These are phyloP conservation scores for Ormyrus labotus DNA, from an alignment of 2,888 invertebrate species.

Conservation along the genomic window DNA sequence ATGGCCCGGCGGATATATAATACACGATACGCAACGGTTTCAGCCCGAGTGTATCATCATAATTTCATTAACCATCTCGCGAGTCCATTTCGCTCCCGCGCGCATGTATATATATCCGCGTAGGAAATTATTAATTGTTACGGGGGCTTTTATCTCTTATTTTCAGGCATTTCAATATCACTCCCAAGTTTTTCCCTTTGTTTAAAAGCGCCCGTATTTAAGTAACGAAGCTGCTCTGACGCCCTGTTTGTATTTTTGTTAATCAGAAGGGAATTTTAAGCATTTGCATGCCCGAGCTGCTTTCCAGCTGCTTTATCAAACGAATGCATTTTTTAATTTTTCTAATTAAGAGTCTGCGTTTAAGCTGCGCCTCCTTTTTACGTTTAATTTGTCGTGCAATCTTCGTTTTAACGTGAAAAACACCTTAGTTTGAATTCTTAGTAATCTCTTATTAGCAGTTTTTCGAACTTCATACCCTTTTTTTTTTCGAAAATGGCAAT, in stretches of 20 bases:
- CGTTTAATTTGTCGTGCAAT: no score
- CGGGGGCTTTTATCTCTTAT: conserved; percentile 2
- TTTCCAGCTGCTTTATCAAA: no score
- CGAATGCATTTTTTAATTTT: no score
- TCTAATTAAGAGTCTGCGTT: no score
- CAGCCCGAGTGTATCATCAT: conserved; percentile 16
- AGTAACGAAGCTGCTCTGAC: neutral
- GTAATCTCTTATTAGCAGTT: no score
- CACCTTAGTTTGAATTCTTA: no score
- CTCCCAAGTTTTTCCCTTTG: neutral
- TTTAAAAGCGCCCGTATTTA: neutral
- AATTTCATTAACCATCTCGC: conserved; percentile 46
- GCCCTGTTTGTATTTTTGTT: neutral
- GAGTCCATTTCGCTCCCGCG: neutral
- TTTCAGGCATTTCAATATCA: neutral
- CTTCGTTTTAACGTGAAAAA: no score
- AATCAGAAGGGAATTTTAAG: neutral
- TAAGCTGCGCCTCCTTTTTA: no score
- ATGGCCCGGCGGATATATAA: conserved; percentile 4
- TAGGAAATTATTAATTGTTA: conserved; percentile 33
- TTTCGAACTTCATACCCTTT: no score
- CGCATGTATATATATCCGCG: neutral
- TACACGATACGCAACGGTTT: conserved; percentile 5
- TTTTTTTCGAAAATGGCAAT: no score
- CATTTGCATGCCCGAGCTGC: neutral